phyloP scores from a whole-genome alignment of 2,888 invertebrate genomes.

The Pyrochroa serraticornis region DNA sequence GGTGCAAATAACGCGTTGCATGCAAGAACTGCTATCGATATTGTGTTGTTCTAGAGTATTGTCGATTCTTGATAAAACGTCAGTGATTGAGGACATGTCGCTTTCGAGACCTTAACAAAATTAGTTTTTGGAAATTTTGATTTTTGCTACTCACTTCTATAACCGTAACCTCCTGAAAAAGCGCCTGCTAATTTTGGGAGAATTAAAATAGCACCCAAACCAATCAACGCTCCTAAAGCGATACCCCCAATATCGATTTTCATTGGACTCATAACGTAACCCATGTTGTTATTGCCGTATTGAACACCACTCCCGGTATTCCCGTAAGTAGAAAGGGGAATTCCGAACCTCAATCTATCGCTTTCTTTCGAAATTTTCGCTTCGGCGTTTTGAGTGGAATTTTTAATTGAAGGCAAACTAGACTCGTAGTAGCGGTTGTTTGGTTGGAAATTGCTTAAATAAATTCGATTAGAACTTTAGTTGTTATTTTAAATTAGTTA shows the following conservation, averaged over 20 bases:
- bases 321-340: conserved; percentile 59
- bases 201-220: conserved; percentile 80
- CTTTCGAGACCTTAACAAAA: conserved; percentile 51
- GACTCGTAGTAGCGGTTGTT: conserved; percentile 56
- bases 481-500: conserved; percentile 24
- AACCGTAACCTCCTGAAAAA: conserved; percentile 69
- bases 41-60: conserved; percentile 71
- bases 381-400: conserved; percentile 31
- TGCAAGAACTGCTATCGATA: conserved; percentile 73
- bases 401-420: conserved; percentile 35
- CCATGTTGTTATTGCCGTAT: conserved; percentile 60
- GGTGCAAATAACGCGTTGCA: conserved; percentile 73
- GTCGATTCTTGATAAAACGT: conserved; percentile 69
- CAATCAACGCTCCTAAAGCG: conserved; percentile 78
- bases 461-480: not conserved
- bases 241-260: conserved; percentile 85
- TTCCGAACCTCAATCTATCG: conserved; percentile 62
- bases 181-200: conserved; percentile 79
- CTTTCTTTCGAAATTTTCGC: conserved; percentile 42
- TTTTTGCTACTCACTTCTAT: conserved; percentile 63
- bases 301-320: conserved; percentile 54
- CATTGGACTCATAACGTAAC: conserved; percentile 71
- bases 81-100: conserved; percentile 63
- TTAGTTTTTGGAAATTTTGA: not conserved
- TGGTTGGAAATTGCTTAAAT: conserved; percentile 51